Evolutionary conservation across 1,140 invertebrate species (phyloP), one percentile per base, ranked within the genome.

Genomic region (Aphelenchoides fujianensis): DNA sequence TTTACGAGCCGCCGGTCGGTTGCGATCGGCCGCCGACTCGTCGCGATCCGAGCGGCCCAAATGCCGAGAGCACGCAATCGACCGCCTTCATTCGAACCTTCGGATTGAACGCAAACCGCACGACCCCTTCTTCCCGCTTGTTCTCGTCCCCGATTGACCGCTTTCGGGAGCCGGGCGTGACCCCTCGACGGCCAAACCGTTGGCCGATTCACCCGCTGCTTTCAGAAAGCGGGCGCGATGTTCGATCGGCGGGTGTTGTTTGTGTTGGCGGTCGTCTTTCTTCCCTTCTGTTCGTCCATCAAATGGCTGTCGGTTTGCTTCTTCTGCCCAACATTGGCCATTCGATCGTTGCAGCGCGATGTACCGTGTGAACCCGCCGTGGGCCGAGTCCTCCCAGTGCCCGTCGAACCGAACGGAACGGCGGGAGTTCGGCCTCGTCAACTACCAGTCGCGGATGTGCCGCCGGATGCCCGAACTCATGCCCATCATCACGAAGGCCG

Each of bases 401-500:
- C 77, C 77, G 16, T 36, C 34, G 36, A 80, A 55, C 1, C 35
- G 57, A 3, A 63, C 72, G 16, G 73, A 79, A 53, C 62, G 77
- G 1, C 69, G 71, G 34, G 68, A 61, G 32, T 73, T 70, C 28
- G 77, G 77, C 2, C 69, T 79, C 7, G 66, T 79, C 1, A 52
- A 31, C 28, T 69, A 55, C 48, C 69, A 93, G 84, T 86, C 88
- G 1, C 89, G 91, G 54, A 85, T 92, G 3, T 93, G 92, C 76
- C 88, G 90, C 70, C 87, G 91, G 1, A 91, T 92, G 78, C 87
- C 89, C 72, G 91, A 90, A 68, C 87, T 91, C 37, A 92, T 93
- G 91, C 88, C 89, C 9, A 89, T 89, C 76, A 88, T 93, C 54
- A 88, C 89, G 16, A 87, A 88, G 52, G 91, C 91, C 0, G 90